These are phyloP conservation scores for Ammodytes marinus DNA, from an alignment of 2,113 vertebrate species.

Conservation along the genomic window DNA sequence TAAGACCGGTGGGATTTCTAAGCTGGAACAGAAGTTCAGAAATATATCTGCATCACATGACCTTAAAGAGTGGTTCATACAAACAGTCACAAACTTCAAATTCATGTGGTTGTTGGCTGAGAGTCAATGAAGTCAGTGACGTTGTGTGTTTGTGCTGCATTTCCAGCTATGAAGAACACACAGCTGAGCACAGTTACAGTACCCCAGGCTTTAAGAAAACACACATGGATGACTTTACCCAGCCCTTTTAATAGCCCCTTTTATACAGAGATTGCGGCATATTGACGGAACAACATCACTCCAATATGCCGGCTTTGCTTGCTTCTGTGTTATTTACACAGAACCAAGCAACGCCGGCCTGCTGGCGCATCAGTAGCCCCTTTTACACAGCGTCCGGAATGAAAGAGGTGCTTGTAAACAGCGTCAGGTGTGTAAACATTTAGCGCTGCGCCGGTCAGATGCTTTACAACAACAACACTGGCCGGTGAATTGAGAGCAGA, in stretches of 20 bases:
- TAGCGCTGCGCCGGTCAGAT: too few relatives aligned
- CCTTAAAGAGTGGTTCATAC: conserved; percentile 6
- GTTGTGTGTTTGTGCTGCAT: background rate
- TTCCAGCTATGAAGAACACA: background rate
- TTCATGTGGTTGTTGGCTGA: conserved; percentile 12
- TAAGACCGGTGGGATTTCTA: conserved; percentile 33
- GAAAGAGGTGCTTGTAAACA: too few relatives aligned
- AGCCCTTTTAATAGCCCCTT: background rate
- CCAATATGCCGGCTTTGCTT: too few relatives aligned
- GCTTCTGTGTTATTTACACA: too few relatives aligned
- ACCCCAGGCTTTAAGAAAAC: background rate
- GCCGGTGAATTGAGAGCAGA: too few relatives aligned
- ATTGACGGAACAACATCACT: too few relatives aligned
- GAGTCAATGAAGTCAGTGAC: background rate
- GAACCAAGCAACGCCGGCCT: too few relatives aligned
- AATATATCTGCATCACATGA: conserved; percentile 36
- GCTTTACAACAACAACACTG: too few relatives aligned
- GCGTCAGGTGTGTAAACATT: too few relatives aligned
- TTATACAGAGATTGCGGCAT: too few relatives aligned
- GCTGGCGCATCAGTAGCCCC: too few relatives aligned
- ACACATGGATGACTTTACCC: background rate
- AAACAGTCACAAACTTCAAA: conserved; percentile 5
- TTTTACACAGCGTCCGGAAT: too few relatives aligned
- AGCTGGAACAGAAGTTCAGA: conserved; percentile 36
- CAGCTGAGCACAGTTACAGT: conserved; percentile 1